phyloP scores from a whole-genome alignment of 2,113 vertebrate species.

The Lepus americanus region DNA sequence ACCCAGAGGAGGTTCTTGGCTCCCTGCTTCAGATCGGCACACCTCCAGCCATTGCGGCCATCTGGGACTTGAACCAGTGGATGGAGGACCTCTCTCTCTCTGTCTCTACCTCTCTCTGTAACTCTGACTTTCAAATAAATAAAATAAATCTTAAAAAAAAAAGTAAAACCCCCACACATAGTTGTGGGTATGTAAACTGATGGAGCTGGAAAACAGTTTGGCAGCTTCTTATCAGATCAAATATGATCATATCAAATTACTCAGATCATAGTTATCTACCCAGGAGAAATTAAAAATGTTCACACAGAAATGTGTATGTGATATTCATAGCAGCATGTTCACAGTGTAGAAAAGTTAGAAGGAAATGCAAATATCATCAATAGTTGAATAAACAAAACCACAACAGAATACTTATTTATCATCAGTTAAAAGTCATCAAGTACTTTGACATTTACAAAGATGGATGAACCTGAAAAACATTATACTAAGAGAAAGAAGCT shows the following conservation, averaged over 20 bases:
- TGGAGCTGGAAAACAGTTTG: neutral
- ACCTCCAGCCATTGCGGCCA: too few relatives aligned
- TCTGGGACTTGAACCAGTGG: too few relatives aligned
- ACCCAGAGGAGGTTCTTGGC: too few relatives aligned
- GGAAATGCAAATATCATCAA: conserved; percentile 20
- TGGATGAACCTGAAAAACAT: neutral
- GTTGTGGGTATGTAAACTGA: neutral
- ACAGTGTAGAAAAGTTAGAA: neutral
- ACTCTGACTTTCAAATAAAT: too few relatives aligned
- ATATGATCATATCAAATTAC: conserved; percentile 9
- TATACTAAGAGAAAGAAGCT: conserved; percentile 20
- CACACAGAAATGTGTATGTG: neutral
- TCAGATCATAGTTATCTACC: neutral
- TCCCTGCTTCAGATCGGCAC: too few relatives aligned
- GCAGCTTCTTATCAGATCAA: conserved; percentile 43
- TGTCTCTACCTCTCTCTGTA: too few relatives aligned
- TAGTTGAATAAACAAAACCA: conserved; percentile 15
- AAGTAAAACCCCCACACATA: neutral
- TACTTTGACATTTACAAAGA: neutral
- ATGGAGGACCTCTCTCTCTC: too few relatives aligned
- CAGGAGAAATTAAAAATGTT: conserved; percentile 28
- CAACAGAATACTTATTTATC: neutral
- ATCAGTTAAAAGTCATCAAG: conserved; percentile 38
- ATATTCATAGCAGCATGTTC: neutral
- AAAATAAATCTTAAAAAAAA: too few relatives aligned